Evolutionary conservation across 1,140 invertebrate species (phyloP).

Genomic region (Eriocheir sinensis): DNA sequence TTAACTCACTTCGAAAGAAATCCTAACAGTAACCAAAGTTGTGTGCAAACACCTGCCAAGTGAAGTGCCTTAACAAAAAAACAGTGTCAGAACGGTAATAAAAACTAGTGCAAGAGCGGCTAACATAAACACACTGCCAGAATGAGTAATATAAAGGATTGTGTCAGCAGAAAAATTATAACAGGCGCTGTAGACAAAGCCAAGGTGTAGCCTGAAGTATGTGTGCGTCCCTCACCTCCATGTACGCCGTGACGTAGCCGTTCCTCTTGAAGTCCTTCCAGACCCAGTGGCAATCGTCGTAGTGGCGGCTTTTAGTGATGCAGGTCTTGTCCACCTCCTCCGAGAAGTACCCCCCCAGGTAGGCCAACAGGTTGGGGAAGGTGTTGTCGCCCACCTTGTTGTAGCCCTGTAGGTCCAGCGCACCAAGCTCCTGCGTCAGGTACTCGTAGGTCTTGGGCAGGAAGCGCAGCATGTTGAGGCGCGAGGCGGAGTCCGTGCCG

Average conservation of each 20-base stretch:
- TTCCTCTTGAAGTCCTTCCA: conserved; percentile 89
- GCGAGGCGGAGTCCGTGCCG: conserved; percentile 93
- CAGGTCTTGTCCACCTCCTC: conserved; percentile 83
- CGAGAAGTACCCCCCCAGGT: conserved; percentile 86
- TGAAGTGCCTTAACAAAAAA: too few relatives aligned
- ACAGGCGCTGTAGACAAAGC: too few relatives aligned
- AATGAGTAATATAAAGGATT: too few relatives aligned
- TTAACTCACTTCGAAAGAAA: too few relatives aligned
- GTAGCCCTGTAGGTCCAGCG: conserved; percentile 89
- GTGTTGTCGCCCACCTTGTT: conserved; percentile 93
- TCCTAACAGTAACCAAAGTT: too few relatives aligned
- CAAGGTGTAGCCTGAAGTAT: too few relatives aligned
- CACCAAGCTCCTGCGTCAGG: conserved; percentile 84
- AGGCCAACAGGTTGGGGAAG: conserved; percentile 90
- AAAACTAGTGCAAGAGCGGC: too few relatives aligned
- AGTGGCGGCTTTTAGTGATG: conserved; percentile 80
- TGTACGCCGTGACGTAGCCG: conserved; percentile 90
- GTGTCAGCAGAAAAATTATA: too few relatives aligned
- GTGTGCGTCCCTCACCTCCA: conserved; percentile 82
- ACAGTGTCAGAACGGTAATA: too few relatives aligned
- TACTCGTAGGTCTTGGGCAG: conserved; percentile 88
- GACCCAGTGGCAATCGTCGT: conserved; percentile 89
- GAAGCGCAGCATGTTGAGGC: conserved; percentile 91
- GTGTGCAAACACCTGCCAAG: too few relatives aligned
- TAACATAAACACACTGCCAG: too few relatives aligned